Conservation (phyloP, 1,140 invertebrate species). For the Thaumetopoea pityocampa region DNA sequence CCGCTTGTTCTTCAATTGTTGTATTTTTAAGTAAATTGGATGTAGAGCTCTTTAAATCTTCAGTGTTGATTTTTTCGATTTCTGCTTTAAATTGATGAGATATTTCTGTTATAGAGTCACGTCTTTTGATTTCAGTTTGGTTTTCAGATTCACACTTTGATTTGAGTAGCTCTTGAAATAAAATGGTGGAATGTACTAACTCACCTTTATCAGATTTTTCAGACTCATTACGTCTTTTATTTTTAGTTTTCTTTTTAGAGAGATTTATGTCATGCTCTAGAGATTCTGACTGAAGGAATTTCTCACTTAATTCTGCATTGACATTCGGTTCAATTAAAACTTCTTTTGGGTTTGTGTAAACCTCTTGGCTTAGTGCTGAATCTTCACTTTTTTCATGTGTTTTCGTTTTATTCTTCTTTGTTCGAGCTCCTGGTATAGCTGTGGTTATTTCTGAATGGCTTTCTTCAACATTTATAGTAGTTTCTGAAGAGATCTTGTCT, state of each 20-base stretch:
- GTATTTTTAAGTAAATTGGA: not conserved
- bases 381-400: slow-evolving; percentile 6
- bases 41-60: not conserved
- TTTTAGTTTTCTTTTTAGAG: slow-evolving; percentile 60
- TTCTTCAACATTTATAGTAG: too few relatives aligned
- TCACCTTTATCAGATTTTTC: slow-evolving; percentile 52
- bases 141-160: slow-evolving; percentile 15
- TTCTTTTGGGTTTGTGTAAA: not conserved
- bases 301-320: not conserved
- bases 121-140: slow-evolving; percentile 3
- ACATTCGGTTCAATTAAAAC: not conserved
- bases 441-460: slow-evolving; percentile 5
- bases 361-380: not conserved
- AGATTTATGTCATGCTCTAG: slow-evolving; percentile 24
- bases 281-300: slow-evolving; percentile 5
- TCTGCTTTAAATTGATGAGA: not conserved
- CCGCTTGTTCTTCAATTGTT: slow-evolving; percentile 5
- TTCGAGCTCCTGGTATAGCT: slow-evolving; percentile 21
- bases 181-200: slow-evolving; percentile 33
- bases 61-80: not conserved
- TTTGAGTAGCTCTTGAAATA: slow-evolving; percentile 39
- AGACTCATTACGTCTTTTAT: slow-evolving; percentile 53
- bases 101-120: not conserved
- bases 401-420: slow-evolving; percentile 41
- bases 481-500: too few relatives aligned